Percentiles rank a stretch among this genome's conserved stretches.
These are phyloP conservation scores for Brachionus sp. DNA, from an alignment of 1,140 invertebrate genomes.

Conservation along the genomic window DNA sequence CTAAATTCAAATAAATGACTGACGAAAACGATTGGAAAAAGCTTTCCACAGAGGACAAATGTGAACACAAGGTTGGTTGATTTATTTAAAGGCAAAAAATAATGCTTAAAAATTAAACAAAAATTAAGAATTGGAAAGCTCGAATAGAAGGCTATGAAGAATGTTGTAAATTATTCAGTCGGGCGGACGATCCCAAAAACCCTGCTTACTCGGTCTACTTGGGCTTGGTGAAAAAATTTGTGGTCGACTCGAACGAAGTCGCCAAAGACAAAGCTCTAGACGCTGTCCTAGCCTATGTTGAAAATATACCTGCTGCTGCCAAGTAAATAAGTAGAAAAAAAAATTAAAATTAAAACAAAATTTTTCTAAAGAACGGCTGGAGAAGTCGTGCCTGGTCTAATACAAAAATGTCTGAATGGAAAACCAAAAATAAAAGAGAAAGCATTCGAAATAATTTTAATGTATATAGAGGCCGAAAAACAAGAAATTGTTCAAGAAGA, in stretches of 20 bases:
- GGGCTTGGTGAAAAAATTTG: slow-evolving; percentile 89
- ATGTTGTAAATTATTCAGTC: slow-evolving; percentile 76
- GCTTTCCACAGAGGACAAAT: slow-evolving; percentile 81
- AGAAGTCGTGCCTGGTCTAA: slow-evolving; percentile 82
- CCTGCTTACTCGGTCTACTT: slow-evolving; percentile 86
- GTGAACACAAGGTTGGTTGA: slow-evolving; percentile 74
- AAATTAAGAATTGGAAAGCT: slow-evolving; percentile 75
- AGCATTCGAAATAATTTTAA: slow-evolving; percentile 78
- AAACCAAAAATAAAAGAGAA: slow-evolving; percentile 86
- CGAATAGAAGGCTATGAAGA: slow-evolving; percentile 88
- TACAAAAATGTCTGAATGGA: slow-evolving; percentile 84
- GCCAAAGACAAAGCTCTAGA: slow-evolving; percentile 94
- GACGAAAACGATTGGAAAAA: slow-evolving; percentile 83
- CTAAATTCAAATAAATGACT: not conserved
- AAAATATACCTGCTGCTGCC: slow-evolving; percentile 50
- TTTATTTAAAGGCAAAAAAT: not conserved
- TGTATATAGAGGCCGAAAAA: slow-evolving; percentile 94
- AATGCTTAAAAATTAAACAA: slow-evolving; percentile 55
- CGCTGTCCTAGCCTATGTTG: slow-evolving; percentile 77
- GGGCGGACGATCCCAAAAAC: slow-evolving; percentile 71
- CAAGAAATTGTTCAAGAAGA: slow-evolving; percentile 78
- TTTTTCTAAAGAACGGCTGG: slow-evolving; percentile 68
- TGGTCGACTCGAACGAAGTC: slow-evolving; percentile 84
- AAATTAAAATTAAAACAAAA: not conserved
- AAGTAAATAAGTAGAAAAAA: slow-evolving; percentile 62